Evolutionary conservation across 2,113 vertebrate genomes (phyloP).

Genomic region (Brachyistius frenatus): DNA sequence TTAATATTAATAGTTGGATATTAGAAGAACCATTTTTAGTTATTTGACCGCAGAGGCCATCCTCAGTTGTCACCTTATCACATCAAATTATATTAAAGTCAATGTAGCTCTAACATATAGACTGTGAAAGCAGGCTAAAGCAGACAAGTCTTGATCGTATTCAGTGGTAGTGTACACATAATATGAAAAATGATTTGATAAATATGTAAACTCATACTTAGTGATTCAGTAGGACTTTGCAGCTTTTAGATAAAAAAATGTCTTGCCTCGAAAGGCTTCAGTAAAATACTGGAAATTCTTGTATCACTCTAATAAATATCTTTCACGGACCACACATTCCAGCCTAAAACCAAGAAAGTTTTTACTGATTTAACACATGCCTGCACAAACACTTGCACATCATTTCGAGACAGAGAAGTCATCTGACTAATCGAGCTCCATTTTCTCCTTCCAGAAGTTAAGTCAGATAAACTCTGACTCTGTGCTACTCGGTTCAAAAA

Average conservation of each 20-base stretch:
- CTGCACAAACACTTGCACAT: conserved; percentile 11
- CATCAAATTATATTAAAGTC: conserved; percentile 36
- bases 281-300: background rate
- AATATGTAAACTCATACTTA: background rate
- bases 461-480: conserved; percentile 79
- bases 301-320: conserved; percentile 16
- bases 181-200: conserved; percentile 8
- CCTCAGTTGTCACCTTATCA: conserved; percentile 30
- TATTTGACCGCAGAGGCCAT: conserved; percentile 42
- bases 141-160: background rate
- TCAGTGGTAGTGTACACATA: conserved; percentile 15
- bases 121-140: conserved; percentile 5
- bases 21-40: conserved; percentile 38
- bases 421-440: conserved; percentile 54
- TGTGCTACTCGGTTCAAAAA: conserved; percentile 75
- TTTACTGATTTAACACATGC: conserved; percentile 16
- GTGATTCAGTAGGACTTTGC: conserved; percentile 1
- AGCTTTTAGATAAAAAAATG: background rate
- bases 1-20: conserved; percentile 43
- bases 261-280: background rate
- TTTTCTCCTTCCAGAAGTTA: conserved; percentile 75
- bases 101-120: conserved; percentile 19
- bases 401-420: conserved; percentile 51
- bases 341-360: background rate
- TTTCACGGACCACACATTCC: conserved; percentile 8